A percentile compares a stretch with the other conserved stretches of the same genome.
phyloP scores from a whole-genome alignment of 2,797 vertebrate genomes.

The Pyrocephalus nanus region DNA sequence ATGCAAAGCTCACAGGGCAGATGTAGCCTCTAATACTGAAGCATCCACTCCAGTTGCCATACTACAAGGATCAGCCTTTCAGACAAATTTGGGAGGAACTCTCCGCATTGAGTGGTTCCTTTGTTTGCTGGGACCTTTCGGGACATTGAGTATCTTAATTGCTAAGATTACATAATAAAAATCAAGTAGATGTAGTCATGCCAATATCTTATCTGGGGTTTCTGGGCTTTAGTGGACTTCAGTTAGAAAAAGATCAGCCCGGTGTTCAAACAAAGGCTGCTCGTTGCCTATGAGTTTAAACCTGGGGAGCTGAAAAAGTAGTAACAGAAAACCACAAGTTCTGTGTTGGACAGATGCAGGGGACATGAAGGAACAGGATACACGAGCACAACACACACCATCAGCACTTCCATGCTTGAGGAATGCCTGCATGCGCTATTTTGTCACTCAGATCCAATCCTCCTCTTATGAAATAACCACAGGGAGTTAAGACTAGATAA shows the following conservation, averaged over 20 bases:
- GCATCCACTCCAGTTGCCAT: conserved; percentile 56
- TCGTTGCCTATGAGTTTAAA: not conserved
- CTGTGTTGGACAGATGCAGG: not conserved
- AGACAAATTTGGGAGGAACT: conserved; percentile 44
- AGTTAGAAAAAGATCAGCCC: not conserved
- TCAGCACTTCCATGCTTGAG: conserved; percentile 18
- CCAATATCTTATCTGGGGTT: not conserved
- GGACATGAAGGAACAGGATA: not conserved
- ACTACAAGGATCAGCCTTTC: conserved; percentile 30
- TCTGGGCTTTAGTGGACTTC: conserved; percentile 13
- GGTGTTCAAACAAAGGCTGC: conserved; percentile 30
- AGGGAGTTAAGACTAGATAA: not conserved
- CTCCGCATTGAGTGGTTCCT: not conserved
- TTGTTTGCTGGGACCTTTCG: conserved; percentile 20
- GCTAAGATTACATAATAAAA: not conserved
- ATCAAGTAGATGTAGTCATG: conserved; percentile 54
- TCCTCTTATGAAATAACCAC: not conserved
- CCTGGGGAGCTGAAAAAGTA: not conserved
- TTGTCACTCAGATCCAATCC: not conserved
- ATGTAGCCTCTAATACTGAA: conserved; percentile 57
- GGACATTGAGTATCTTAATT: conserved; percentile 8
- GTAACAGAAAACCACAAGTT: not conserved
- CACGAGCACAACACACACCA: conserved; percentile 2
- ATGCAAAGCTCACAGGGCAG: conserved; percentile 69
- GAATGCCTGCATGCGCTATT: not conserved